phyloP scores from a whole-genome alignment of 2,797 vertebrate species.

The Scomberomorus guttatus region DNA sequence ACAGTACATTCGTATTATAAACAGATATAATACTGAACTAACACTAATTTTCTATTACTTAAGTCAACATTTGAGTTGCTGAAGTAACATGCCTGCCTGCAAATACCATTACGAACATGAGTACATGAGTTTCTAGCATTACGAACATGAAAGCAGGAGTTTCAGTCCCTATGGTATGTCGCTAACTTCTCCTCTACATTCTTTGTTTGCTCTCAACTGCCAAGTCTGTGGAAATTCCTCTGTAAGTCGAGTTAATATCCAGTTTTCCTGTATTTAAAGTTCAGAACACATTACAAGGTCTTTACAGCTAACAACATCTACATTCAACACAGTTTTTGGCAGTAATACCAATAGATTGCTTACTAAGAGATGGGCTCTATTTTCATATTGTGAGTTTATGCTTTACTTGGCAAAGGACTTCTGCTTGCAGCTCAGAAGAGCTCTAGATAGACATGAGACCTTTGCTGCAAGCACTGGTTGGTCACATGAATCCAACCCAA shows the following conservation, averaged over 20 bases:
- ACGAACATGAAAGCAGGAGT: constrained; percentile 34
- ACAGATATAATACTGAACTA: background rate
- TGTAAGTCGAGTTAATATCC: constrained; percentile 29
- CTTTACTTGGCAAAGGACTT: constrained; percentile 44
- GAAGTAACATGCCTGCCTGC: constrained; percentile 17
- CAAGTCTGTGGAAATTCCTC: constrained; percentile 47
- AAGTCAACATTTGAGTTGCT: constrained; percentile 3
- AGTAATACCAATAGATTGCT: constrained; percentile 6
- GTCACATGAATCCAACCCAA: constrained; percentile 44
- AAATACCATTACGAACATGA: constrained; percentile 16
- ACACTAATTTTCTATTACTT: background rate
- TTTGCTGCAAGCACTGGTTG: constrained; percentile 23
- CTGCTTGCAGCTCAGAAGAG: constrained; percentile 33
- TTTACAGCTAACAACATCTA: constrained; percentile 19
- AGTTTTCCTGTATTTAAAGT: constrained; percentile 30
- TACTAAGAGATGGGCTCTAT: constrained; percentile 20
- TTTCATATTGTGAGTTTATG: constrained; percentile 31
- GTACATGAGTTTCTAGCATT: constrained; percentile 36
- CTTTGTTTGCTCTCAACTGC: constrained; percentile 38
- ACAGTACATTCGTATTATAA: constrained; percentile 7
- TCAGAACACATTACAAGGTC: constrained; percentile 27
- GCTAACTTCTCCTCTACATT: constrained; percentile 37
- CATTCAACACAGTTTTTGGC: constrained; percentile 28
- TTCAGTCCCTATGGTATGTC: constrained; percentile 35
- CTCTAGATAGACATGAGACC: constrained; percentile 23